Conservation (phyloP, 1,140 invertebrate species). For the Papilio xuthus region DNA sequence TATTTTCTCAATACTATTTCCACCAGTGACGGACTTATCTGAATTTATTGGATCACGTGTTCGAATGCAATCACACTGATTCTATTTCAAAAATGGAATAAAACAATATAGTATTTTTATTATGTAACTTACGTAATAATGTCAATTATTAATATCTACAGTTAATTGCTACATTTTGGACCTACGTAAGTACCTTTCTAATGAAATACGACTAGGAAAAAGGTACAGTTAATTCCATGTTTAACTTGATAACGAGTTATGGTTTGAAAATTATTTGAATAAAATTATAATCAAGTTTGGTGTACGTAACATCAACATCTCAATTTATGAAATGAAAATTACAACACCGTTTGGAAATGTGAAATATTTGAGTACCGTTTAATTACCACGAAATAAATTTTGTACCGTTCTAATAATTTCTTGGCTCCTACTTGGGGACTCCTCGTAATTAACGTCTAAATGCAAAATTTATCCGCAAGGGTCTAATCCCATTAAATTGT, state of each 20-base stretch:
- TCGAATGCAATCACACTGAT: neutral
- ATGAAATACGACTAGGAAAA: neutral
- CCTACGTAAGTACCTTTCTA: no score
- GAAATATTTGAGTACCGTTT: slow-evolving; percentile 20
- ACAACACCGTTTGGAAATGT: slow-evolving; percentile 9
- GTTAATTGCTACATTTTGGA: no score
- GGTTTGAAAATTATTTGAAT: neutral
- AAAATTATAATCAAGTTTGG: neutral
- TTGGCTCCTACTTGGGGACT: slow-evolving; percentile 23
- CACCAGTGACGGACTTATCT: slow-evolving; percentile 8
- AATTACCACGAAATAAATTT: slow-evolving; percentile 20
- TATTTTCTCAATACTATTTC: neutral
- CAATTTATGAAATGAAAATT: neutral
- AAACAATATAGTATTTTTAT: neutral
- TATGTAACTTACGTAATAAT: neutral
- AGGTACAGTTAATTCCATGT: neutral
- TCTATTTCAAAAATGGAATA: neutral
- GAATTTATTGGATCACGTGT: slow-evolving; percentile 6
- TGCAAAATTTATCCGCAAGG: slow-evolving; percentile 24
- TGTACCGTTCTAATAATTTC: slow-evolving; percentile 16
- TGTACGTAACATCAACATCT: neutral
- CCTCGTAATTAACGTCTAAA: slow-evolving; percentile 17
- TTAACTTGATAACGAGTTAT: neutral
- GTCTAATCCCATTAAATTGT: slow-evolving; percentile 12
- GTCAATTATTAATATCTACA: no score